Conservation (phyloP, 2,797 vertebrate species). For the Scomberomorus guttatus region DNA sequence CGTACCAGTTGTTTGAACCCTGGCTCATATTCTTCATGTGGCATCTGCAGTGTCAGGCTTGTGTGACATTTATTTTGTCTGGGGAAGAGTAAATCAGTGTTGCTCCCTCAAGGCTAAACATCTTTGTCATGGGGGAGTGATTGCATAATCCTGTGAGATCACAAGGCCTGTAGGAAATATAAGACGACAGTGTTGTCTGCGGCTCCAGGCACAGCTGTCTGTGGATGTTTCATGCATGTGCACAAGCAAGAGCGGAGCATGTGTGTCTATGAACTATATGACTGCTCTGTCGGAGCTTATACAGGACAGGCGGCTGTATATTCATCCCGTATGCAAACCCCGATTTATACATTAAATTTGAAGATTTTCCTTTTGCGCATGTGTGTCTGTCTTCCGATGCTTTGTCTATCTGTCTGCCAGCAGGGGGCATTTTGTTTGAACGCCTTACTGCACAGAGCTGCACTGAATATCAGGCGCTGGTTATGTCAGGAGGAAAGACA, state of each 20-base stretch:
- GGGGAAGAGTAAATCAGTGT: constrained; percentile 69
- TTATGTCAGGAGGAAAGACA: constrained; percentile 55
- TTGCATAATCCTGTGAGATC: constrained; percentile 82
- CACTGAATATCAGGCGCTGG: constrained; percentile 62
- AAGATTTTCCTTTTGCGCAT: constrained; percentile 54
- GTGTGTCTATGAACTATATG: constrained; percentile 34
- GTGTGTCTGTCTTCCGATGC: constrained; percentile 49
- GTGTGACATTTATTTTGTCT: constrained; percentile 75
- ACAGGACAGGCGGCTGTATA: constrained; percentile 10
- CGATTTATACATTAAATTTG: constrained; percentile 31
- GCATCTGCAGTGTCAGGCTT: constrained; percentile 64
- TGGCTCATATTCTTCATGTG: constrained; percentile 48
- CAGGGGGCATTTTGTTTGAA: constrained; percentile 74
- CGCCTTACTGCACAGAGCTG: constrained; percentile 61
- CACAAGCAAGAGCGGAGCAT: constrained; percentile 43
- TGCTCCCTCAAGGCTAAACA: constrained; percentile 69
- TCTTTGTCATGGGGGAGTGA: constrained; percentile 78
- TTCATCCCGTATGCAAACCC: constrained; percentile 43
- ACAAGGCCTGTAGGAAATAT: constrained; percentile 79
- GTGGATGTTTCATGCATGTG: constrained; percentile 65
- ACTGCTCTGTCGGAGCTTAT: constrained; percentile 35
- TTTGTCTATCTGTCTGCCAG: constrained; percentile 77
- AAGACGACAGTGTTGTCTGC: constrained; percentile 75
- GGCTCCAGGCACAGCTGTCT: constrained; percentile 71
- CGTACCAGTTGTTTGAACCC: constrained; percentile 60